Evolutionary conservation across 1,140 invertebrate species (phyloP), one percentile per base, ranked within the genome.

Genomic region (Zaprionus vittiger): DNA sequence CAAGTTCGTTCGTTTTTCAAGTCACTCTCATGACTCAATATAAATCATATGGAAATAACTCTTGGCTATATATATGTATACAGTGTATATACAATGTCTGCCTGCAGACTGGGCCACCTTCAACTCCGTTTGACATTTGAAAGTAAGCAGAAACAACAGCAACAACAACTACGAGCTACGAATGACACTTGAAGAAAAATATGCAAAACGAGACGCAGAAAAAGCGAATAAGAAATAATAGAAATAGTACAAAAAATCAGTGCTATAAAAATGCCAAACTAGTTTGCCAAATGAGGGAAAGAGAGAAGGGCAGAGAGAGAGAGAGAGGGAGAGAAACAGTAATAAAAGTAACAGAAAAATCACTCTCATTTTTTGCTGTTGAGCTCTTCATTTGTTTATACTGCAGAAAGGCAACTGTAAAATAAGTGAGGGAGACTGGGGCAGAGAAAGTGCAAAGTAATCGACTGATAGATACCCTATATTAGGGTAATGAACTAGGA

Each of bases 11-110:
- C 74, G 80, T 55, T 75, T 70, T 65, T 73, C 47, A 80, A 85
- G 70, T 89, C 85, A 90, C 90, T 89, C 90, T 89, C 78, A 81
- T 89, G 84, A 89, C 84, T 87, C 80, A 89, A 87, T 89, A 83
- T 81, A 87, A 80, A 86, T 86, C 80, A 86, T 80, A 82, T 56
- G 71, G 54, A 80, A 80, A 79, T 89, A 81, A 77, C 72, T 87
- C 41, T 73, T 83, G 83, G 71, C 57, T 59, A 80, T 78, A 62
- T 17, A 9, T 67, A 67, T 68, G 7, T 61, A 11, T 28, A 31
- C 0, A 12, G 37, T 44, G 17, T 47, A 47, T 17, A 17, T 47
- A 47, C 41, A 47, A 47, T 47, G 37, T 15, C 20, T 44, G 2
- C 17, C 11, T 70, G 66, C 63, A 70, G 76, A 73, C 68, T 68